These are phyloP conservation scores for Saguinus midas DNA, from an alignment of 2,113 vertebrate genomes.

Conservation along the genomic window DNA sequence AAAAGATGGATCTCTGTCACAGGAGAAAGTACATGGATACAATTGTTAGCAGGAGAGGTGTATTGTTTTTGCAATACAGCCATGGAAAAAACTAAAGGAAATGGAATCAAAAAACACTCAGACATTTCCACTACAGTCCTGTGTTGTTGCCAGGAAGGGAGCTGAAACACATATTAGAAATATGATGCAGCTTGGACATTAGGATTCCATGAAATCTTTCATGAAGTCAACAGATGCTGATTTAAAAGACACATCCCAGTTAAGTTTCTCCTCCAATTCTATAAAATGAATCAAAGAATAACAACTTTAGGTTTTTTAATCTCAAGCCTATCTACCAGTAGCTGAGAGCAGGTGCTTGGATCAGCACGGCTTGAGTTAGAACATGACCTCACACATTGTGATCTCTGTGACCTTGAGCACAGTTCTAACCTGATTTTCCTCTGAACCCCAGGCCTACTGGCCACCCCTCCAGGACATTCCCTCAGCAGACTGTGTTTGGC, in stretches of 20 bases:
- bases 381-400: not conserved
- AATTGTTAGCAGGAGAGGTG: not conserved
- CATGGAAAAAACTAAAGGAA: not conserved
- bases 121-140: not conserved
- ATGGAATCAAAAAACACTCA: not conserved
- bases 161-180: not conserved
- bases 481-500: not conserved
- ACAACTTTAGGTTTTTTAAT: not conserved
- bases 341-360: not conserved
- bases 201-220: not conserved
- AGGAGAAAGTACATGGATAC: not conserved
- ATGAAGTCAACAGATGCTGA: not conserved
- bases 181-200: not conserved
- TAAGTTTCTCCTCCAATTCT: not conserved
- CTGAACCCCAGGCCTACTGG: not conserved
- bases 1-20: not conserved
- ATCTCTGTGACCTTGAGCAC: not conserved
- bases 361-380: not conserved
- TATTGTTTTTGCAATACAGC: not conserved
- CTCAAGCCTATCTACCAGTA: not conserved
- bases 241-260: not conserved
- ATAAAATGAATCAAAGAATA: not conserved
- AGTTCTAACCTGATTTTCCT: not conserved
- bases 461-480: not conserved
- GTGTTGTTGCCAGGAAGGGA: not conserved